Conservation (phyloP, 2,113 vertebrate species). For the Hippopotamus amphibius region DNA sequence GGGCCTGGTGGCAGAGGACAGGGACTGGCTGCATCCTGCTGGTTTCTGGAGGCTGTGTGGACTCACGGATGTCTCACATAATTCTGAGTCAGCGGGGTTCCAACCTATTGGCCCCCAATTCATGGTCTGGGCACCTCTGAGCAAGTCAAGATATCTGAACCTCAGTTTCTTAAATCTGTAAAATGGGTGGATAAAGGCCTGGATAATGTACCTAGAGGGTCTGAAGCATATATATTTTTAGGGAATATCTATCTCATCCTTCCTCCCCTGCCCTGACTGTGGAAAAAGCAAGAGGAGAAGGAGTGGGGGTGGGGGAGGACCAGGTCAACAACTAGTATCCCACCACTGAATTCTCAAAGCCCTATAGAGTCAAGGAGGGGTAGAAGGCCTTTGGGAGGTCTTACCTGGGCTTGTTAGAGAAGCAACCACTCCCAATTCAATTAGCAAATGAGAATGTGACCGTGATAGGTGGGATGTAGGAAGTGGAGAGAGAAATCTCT, state of each 20-base stretch:
- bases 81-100: rapidly evolving
- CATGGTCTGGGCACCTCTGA: neutral
- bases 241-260: neutral
- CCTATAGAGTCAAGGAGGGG: neutral
- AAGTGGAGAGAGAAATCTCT: neutral
- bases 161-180: neutral
- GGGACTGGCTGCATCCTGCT: neutral
- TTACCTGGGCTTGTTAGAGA: neutral
- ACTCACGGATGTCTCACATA: rapidly evolving
- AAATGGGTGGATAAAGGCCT: neutral
- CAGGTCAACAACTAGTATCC: neutral
- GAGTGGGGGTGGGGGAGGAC: too few relatives aligned
- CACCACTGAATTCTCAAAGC: too few relatives aligned
- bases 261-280: too few relatives aligned
- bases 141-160: neutral
- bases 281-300: neutral
- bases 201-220: neutral
- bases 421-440: neutral
- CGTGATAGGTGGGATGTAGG: rapidly evolving
- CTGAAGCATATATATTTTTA: neutral
- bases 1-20: rapidly evolving
- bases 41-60: neutral
- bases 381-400: neutral
- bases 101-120: neutral
- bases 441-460: neutral